Base-by-base conservation (phyloP, 2,113 vertebrate species). In the Otocyon megalotis region DNA sequence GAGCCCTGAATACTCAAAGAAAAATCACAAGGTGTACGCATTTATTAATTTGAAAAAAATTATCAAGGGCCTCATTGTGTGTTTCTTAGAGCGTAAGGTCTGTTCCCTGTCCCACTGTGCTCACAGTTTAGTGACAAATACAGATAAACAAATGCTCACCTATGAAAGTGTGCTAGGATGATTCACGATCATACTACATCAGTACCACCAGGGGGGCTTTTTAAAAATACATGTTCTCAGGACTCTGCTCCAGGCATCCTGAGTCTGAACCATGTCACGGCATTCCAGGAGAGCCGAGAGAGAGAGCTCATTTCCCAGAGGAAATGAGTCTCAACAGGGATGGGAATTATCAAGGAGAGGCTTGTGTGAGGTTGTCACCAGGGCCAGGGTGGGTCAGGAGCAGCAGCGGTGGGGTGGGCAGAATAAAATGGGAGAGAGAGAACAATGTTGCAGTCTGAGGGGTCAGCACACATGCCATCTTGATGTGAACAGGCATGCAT, bases 11-110 rank as follows among this genome's bases (percentile, higher is more conserved):
- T 7, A 80, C 14, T 28, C 15, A 56, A 74, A 80, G 4, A 90
- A 65, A 89, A 86, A n/a, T 48, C 19, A 62, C 26, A 81, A 19
- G 77, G 19, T 35, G 35, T 91, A 8, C 28, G 2, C 60, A 56
- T 50, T 79, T 67, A 71, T 43, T 58, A 62, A 72, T 82, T 85
- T 82, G 48, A 88, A 50, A 77, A 93, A 86, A 88, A 30, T 32
- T n/a, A 58, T 20, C 19, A n/a, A 91, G 20, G 32, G 4, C 54
- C 17, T 35, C 30, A 30, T 48, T 43, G 22, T 43, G 12, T 77
- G 32, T 81, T 96, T 91, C 72, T 82, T 67, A 79, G 28, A 71
- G 17, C 86, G 26, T 7, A 86, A 79, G 87, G 26, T 48, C 35
- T 4, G 19, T 28, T 82, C 76, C 20, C 24, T 77, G n/a, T 14